Base-by-base conservation (phyloP, 1,140 invertebrate species). In the Littorina saxatilis region DNA sequence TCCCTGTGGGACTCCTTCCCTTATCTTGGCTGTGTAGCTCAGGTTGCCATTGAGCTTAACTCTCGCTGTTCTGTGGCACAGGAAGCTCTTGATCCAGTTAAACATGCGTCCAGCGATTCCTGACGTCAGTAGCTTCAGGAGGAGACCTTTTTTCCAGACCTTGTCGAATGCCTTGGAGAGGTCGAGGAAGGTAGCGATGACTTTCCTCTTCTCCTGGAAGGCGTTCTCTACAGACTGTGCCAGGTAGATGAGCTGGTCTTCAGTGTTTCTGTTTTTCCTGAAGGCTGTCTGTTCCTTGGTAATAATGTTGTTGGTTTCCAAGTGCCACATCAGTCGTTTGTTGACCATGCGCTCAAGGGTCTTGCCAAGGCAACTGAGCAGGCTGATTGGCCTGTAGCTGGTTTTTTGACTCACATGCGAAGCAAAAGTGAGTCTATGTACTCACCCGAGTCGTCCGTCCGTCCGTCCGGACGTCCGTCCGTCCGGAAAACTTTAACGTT, bases 71-170 rank as follows among this genome's bases (percentile, higher is more conserved):
- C 80, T 35, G 80, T 81, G 27, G 39, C 35, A 40, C 15, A 81
- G 73, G 37, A 29, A 75, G 58, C 32, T 43, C 20, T 13, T 75
- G 72, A 81, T 63, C 80, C 80, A 81, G 17, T 35, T 81, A 73
- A 61, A 47, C 40, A 73, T 52, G 29, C 32, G 29, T 68, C n/a
- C 66, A 68, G 55, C 15, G 7, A 0, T n/a, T 61, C n/a, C n/a
- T 61, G 55, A 7, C 17, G 13, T 61, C 4, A n/a, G n/a, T 61
- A 61, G 55, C 23, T 61, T n/a, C n/a, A n/a, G n/a, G n/a, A n/a
- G n/a, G n/a, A n/a, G n/a, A n/a, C n/a, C n/a, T n/a, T n/a, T n/a
- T n/a, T n/a, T n/a, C n/a, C n/a, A n/a, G n/a, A n/a, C n/a, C n/a
- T n/a, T n/a, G n/a, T n/a, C n/a, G n/a, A 68, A 68, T 13, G 11